phyloP scores from a whole-genome alignment of 2,888 invertebrate species.

The Rapana venosa region DNA sequence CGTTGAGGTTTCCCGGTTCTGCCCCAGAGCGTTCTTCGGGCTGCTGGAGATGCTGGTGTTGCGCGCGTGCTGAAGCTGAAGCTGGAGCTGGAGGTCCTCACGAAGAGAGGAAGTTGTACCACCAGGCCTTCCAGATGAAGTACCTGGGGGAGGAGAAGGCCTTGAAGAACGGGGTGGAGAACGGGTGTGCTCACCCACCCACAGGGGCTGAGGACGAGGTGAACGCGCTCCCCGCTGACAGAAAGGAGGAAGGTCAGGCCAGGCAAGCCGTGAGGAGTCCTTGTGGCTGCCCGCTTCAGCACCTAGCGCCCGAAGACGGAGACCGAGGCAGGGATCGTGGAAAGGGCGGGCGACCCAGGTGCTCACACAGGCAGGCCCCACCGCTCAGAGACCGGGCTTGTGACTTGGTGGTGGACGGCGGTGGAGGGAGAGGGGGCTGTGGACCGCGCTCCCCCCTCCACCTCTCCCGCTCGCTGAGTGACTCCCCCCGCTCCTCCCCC shows the following conservation, averaged over 20 bases:
- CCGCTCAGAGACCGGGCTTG: not conserved
- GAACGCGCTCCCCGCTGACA: not conserved
- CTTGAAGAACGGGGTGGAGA: not conserved
- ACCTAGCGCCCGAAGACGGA: too few species aligned
- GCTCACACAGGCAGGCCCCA: too few species aligned
- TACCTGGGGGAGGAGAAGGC: not conserved
- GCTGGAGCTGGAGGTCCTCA: not conserved
- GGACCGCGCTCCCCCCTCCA: not conserved
- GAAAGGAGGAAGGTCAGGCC: not conserved
- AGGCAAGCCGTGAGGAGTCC: not conserved
- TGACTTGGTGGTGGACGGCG: not conserved
- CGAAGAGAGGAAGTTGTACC: not conserved
- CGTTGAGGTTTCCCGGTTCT: not conserved
- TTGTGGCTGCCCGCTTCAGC: too few species aligned
- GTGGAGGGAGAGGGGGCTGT: not conserved
- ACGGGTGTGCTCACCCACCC: not conserved
- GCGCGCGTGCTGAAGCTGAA: not conserved
- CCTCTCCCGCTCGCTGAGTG: not conserved
- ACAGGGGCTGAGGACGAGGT: not conserved
- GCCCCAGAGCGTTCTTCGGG: not conserved
- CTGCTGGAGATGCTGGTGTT: not conserved
- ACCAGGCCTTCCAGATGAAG: not conserved
- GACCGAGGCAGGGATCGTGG: too few species aligned
- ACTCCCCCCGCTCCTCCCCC: not conserved
- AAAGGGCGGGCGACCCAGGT: too few species aligned